Evolutionary conservation across 2,888 invertebrate species (phyloP).

Genomic region (Cryptocheilus praepositus): DNA sequence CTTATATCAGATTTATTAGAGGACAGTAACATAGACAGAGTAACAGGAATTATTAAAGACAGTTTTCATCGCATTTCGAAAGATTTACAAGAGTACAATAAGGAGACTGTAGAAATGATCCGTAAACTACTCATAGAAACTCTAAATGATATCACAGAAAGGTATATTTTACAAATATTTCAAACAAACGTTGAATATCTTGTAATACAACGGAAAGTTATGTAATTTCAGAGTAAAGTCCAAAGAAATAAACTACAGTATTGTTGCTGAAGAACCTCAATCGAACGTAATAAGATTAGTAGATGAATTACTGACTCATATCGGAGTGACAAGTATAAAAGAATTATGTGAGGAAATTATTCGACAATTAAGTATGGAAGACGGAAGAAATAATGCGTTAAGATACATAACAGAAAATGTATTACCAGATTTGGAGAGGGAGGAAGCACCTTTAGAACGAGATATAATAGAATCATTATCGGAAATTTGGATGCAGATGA

Average conservation of each 20-base stretch:
- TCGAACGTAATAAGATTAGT: too few relatives aligned
- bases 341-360: background rate
- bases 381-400: background rate
- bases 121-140: conserved; percentile 36
- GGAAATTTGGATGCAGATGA: too few relatives aligned
- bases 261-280: too few relatives aligned
- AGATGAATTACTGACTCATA: background rate
- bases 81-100: conserved; percentile 33
- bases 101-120: conserved; percentile 28
- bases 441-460: too few relatives aligned
- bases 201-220: too few relatives aligned
- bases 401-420: background rate
- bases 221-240: background rate
- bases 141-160: conserved; percentile 42
- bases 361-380: background rate
- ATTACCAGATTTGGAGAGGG: background rate
- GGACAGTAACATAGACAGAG: conserved; percentile 29
- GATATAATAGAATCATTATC: too few relatives aligned
- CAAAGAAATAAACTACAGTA: too few relatives aligned
- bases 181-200: too few relatives aligned
- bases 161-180: conserved; percentile 23
- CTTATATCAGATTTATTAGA: conserved; percentile 40
- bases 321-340: background rate
- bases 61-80: conserved; percentile 41
- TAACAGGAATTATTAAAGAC: conserved; percentile 41